Percentiles rank a stretch among this genome's conserved stretches.
phyloP scores from a whole-genome alignment of 1,140 invertebrate genomes.

The Pseudoatta argentina region DNA sequence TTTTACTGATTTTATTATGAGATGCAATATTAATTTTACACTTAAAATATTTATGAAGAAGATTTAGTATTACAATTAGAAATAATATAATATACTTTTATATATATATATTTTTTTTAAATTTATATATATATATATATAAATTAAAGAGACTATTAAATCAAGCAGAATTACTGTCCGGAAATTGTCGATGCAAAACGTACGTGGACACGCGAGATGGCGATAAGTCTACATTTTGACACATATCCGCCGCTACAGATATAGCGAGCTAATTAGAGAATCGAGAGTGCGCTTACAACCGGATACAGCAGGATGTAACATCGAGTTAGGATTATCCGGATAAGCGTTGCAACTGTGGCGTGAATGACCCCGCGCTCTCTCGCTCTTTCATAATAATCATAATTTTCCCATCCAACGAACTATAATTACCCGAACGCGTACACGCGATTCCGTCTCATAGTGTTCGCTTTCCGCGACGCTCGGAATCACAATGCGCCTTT shows the following conservation, averaged over 20 bases:
- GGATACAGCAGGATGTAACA: conserved; percentile 11
- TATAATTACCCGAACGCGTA: conserved; percentile 38
- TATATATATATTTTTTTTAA: neutral
- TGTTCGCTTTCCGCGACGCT: neutral
- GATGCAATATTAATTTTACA: too few species aligned
- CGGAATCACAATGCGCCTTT: neutral
- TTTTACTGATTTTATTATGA: too few species aligned
- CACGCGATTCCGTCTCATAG: neutral
- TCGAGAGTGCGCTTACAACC: neutral
- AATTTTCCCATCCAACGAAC: conserved; percentile 30
- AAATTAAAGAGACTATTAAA: neutral
- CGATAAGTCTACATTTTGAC: neutral
- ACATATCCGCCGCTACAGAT: neutral
- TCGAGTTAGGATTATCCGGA: conserved; percentile 37
- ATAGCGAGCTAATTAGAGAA: conserved; percentile 44
- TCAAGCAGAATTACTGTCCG: neutral
- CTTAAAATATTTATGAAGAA: neutral
- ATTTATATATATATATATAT: neutral
- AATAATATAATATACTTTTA: neutral
- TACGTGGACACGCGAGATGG: neutral
- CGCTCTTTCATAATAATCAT: conserved; percentile 19
- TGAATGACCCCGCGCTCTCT: conserved; percentile 34
- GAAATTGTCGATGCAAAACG: neutral
- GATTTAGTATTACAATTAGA: neutral
- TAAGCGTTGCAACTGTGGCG: conserved; percentile 33